Evolutionary conservation across 2,797 vertebrate species (phyloP).

Genomic region (Pogonophryne albipinna): DNA sequence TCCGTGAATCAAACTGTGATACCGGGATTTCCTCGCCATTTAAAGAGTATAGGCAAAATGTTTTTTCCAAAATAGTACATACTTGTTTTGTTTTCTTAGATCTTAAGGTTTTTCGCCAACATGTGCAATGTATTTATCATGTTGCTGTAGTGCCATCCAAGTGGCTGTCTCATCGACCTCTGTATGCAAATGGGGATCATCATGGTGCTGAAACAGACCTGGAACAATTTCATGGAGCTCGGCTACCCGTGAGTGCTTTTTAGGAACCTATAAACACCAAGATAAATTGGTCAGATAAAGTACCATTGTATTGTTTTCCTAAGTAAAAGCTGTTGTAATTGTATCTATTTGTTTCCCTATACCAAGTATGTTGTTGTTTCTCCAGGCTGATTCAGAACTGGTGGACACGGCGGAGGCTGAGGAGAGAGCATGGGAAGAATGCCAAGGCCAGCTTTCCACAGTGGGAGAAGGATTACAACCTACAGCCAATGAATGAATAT

Average conservation of each 20-base stretch:
- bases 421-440: constrained; percentile 86
- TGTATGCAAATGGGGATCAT: constrained; percentile 98
- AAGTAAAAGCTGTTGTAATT: background rate
- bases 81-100: too few relatives aligned
- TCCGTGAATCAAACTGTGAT: too few relatives aligned
- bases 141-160: constrained; percentile 90
- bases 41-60: too few relatives aligned
- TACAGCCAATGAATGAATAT: constrained; percentile 94
- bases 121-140: too few relatives aligned
- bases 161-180: constrained; percentile 96
- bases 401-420: constrained; percentile 92
- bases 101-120: too few relatives aligned
- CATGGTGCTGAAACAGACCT: constrained; percentile 97
- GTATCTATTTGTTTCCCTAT: background rate
- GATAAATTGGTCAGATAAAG: background rate
- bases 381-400: constrained; percentile 93
- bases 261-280: background rate
- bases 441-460: constrained; percentile 90
- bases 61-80: too few relatives aligned
- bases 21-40: too few relatives aligned
- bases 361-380: background rate
- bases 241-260: constrained; percentile 91
- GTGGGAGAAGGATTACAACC: constrained; percentile 94
- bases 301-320: background rate
- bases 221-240: constrained; percentile 97